Evolutionary conservation across 1,140 invertebrate species (phyloP).

Genomic region (Atta colombica): DNA sequence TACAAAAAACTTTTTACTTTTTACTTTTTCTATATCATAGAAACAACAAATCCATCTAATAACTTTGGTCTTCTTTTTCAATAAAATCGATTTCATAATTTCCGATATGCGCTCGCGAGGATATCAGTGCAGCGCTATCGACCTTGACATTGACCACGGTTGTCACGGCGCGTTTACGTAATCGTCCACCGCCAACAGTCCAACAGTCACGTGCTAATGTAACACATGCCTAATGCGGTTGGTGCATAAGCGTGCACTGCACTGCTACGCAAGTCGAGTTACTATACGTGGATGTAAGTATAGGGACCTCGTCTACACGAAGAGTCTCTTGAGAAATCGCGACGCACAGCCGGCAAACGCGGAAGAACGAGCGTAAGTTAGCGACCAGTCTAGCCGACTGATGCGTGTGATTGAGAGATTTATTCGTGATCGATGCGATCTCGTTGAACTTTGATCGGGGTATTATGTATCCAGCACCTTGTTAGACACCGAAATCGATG

Average conservation of each 20-base stretch:
- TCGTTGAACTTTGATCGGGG: conserved; percentile 59
- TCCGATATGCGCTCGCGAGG: not conserved
- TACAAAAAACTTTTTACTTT: too few relatives aligned
- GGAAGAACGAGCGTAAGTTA: conserved; percentile 11
- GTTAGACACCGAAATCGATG: conserved; percentile 21
- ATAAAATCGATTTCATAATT: not conserved
- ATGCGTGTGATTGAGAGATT: not conserved
- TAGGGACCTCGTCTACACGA: not conserved
- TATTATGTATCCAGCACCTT: conserved; percentile 2
- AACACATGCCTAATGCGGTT: conserved; percentile 71
- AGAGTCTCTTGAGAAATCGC: conserved; percentile 4
- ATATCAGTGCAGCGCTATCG: conserved; percentile 29
- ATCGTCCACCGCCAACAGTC: conserved; percentile 61
- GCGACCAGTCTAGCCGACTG: not conserved
- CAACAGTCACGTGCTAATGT: conserved; percentile 69
- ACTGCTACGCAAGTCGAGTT: conserved; percentile 27
- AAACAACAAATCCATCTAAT: too few relatives aligned
- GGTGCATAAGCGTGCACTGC: conserved; percentile 40
- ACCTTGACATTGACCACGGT: conserved; percentile 76
- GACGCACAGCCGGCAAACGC: not conserved
- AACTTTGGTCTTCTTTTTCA: too few relatives aligned
- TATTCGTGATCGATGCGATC: conserved; percentile 59
- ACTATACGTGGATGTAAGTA: not conserved
- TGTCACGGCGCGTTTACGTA: conserved; percentile 69
- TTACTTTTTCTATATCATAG: too few relatives aligned